Evolutionary conservation across 2,797 vertebrate species (phyloP).

Genomic region (Allobates femoralis): DNA sequence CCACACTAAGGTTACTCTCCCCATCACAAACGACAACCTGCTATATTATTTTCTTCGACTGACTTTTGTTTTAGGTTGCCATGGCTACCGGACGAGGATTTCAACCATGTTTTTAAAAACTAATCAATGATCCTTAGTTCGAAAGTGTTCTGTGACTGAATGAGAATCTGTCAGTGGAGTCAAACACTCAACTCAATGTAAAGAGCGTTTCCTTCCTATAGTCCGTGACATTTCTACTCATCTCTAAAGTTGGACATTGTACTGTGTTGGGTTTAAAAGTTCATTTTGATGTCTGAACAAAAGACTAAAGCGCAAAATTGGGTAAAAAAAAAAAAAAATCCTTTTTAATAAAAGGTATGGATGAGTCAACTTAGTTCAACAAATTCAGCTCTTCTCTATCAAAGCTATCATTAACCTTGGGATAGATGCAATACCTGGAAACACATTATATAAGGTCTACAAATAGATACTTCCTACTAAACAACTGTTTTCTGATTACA

Average conservation of each 20-base stretch:
- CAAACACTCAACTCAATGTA: neutral
- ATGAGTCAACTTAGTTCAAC: too few species aligned
- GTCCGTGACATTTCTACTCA: neutral
- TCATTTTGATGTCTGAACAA: neutral
- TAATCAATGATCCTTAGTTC: conserved; percentile 18
- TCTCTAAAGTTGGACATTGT: neutral
- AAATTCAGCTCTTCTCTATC: neutral
- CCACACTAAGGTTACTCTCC: neutral
- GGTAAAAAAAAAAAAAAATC: neutral
- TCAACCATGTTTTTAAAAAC: conserved; percentile 17
- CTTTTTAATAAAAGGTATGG: neutral
- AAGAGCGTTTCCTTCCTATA: neutral
- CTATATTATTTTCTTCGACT: neutral
- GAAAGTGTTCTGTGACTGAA: conserved; percentile 14
- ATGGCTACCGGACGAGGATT: conserved; percentile 27
- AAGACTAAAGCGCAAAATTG: neutral
- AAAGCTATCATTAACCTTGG: neutral
- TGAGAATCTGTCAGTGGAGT: neutral
- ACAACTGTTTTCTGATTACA: neutral
- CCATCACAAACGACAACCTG: neutral
- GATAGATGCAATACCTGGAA: neutral
- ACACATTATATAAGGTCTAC: neutral
- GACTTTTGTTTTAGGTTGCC: conserved; percentile 18
- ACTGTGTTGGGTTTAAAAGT: neutral
- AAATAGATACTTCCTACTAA: neutral